phyloP scores from a whole-genome alignment of 1,140 invertebrate genomes.

The Adelges cooleyi region DNA sequence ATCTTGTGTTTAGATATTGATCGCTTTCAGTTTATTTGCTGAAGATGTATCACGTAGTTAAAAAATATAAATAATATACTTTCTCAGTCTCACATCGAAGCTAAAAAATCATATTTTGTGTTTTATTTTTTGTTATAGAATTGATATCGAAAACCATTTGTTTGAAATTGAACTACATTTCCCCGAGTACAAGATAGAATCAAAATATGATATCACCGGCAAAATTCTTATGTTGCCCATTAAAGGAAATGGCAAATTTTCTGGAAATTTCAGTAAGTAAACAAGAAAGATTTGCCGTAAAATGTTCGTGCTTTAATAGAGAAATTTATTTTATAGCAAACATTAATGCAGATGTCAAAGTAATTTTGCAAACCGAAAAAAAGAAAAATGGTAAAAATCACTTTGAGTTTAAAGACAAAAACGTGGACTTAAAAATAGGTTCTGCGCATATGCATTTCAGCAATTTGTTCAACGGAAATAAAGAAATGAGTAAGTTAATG shows the following conservation, averaged over 20 bases:
- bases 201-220: constrained; percentile 30
- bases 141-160: constrained; percentile 14
- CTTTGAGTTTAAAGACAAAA: constrained; percentile 29
- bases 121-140: constrained; percentile 20
- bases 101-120: no score
- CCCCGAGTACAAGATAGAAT: constrained; percentile 18
- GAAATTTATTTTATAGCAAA: constrained; percentile 30
- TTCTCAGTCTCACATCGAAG: no score
- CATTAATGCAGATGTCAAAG: constrained; percentile 1
- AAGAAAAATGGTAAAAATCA: constrained; percentile 29
- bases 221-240: constrained; percentile 31
- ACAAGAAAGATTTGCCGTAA: no score
- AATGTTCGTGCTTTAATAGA: no score
- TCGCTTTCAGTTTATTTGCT: no score
- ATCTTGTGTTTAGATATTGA: no score
- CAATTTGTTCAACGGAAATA: constrained; percentile 33
- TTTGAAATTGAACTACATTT: constrained; percentile 17
- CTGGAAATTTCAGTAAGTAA: constrained; percentile 33
- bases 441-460: constrained; percentile 30
- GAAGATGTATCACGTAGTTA: no score
- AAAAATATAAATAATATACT: no score
- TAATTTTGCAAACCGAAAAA: constrained; percentile 12
- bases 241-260: constrained; percentile 29
- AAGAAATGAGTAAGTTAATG: constrained; percentile 31
- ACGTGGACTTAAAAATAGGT: constrained; percentile 30